phyloP scores from a whole-genome alignment of 1,140 invertebrate species.

The Agrypnia vestita region DNA sequence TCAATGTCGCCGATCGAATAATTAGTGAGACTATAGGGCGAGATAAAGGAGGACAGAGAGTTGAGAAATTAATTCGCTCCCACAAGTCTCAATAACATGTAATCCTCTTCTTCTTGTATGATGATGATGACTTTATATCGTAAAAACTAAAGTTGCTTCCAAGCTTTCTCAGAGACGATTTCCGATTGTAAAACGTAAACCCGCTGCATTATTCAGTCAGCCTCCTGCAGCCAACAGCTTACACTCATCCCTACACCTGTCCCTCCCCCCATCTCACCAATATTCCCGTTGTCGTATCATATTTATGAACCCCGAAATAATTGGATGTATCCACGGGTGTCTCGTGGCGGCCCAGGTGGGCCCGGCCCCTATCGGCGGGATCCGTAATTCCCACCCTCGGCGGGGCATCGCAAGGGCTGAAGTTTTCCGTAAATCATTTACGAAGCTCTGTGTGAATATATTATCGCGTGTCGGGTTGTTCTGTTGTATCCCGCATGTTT shows the following conservation, averaged over 20 bases:
- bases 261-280: background rate
- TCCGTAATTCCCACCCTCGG: background rate
- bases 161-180: too few relatives aligned
- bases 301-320: conserved; percentile 36
- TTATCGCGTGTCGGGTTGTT: conserved; percentile 31
- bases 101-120: too few relatives aligned
- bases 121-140: too few relatives aligned
- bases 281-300: conserved; percentile 20
- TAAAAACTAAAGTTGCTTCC: too few relatives aligned
- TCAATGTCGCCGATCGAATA: too few relatives aligned
- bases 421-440: conserved; percentile 38
- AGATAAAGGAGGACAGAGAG: too few relatives aligned
- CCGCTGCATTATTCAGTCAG: too few relatives aligned
- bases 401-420: conserved; percentile 21
- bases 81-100: too few relatives aligned
- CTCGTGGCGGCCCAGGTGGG: conserved; percentile 14
- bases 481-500: conserved; percentile 23
- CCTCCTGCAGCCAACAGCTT: too few relatives aligned
- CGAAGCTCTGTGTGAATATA: conserved; percentile 23
- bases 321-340: conserved; percentile 33
- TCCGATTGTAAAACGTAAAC: too few relatives aligned
- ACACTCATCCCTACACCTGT: background rate
- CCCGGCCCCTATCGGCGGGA: background rate
- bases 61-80: too few relatives aligned
- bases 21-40: too few relatives aligned